Percentiles rank a stretch among this genome's conserved stretches.
Conservation (phyloP, 1,140 invertebrate genomes). For the Dreissena rostriformis region DNA sequence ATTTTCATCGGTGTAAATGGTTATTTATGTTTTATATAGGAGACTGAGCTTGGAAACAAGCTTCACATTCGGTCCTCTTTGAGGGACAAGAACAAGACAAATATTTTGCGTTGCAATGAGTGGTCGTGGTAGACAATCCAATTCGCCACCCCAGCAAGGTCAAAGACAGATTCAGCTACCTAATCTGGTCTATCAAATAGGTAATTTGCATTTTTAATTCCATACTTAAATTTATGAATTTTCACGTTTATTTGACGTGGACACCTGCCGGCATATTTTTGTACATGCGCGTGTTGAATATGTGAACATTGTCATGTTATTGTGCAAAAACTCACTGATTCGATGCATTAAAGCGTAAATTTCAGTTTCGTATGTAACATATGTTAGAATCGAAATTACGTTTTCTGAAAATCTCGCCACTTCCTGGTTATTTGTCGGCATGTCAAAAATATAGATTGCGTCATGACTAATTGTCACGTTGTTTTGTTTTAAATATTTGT, state of each 20-base stretch:
- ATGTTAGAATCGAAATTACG: no score
- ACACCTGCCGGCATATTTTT: constrained; percentile 40
- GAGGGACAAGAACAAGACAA: constrained; percentile 66
- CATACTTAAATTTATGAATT: background rate
- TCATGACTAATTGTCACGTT: no score
- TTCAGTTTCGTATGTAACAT: no score
- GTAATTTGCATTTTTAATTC: constrained; percentile 24
- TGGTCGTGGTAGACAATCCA: constrained; percentile 70
- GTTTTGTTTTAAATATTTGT: no score
- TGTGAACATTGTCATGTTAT: no score
- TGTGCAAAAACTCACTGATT: no score
- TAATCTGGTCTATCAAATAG: constrained; percentile 65
- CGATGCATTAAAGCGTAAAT: no score
- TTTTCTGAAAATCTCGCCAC: no score
- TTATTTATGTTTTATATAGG: constrained; percentile 68
- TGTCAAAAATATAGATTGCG: no score
- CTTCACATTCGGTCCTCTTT: constrained; percentile 68
- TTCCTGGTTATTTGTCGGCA: no score
- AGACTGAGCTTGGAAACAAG: constrained; percentile 78
- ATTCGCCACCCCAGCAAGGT: constrained; percentile 68
- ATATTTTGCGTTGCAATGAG: constrained; percentile 75
- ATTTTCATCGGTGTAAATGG: constrained; percentile 28
- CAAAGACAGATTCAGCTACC: constrained; percentile 63
- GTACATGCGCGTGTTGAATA: background rate
- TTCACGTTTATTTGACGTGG: constrained; percentile 23